Evolutionary conservation across 2,797 vertebrate species (phyloP), one percentile per base, ranked within the genome.

Genomic region (Alosa sapidissima): DNA sequence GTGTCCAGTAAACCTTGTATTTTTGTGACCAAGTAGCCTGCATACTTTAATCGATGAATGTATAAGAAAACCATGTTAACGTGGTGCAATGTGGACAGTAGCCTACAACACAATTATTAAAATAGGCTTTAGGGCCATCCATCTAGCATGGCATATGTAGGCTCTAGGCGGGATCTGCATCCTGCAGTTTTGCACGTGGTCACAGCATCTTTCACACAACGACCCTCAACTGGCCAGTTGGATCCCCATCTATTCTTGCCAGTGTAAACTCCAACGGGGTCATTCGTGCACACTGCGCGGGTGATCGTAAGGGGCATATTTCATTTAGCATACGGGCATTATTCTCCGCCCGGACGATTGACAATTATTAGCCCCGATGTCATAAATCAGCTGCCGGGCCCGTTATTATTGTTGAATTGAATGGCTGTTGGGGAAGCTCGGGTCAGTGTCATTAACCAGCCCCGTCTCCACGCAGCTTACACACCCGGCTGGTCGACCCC

Each of bases 381-480:
- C 98, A 97, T 97, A 97, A 98, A 98, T 99, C 97, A 98, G 97
- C 96, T 97, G 96, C 96, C 93, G 93, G 95, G 94, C 96, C 96
- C 96, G 72, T 97, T 97, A 97, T 97, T 97, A 97, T 96, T 95
- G 95, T 96, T 97, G 97, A 98, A 97, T 97, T 96, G 96, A 96
- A 94, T 96, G 96, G 96, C 97, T 98, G 96, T 96, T 96, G 97
- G 96, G 96, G 95, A 97, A 97, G 96, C 96, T 96, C 96, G 96
- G 97, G 97, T 99, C 98, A 98, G 97, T 97, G 96, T 98, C 97
- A 98, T 99, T 99, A 99, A 97, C 97, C 97, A 94, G 82, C 85
- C 96, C 93, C 96, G 94, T 95, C 95, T 93, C 85, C 88, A 81
- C 92, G 88, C 85, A 94, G 94, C 95, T 21, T 94, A 94, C 95